Evolutionary conservation across 1,140 invertebrate genomes (phyloP).

Genomic region (Helicoverpa armigera): DNA sequence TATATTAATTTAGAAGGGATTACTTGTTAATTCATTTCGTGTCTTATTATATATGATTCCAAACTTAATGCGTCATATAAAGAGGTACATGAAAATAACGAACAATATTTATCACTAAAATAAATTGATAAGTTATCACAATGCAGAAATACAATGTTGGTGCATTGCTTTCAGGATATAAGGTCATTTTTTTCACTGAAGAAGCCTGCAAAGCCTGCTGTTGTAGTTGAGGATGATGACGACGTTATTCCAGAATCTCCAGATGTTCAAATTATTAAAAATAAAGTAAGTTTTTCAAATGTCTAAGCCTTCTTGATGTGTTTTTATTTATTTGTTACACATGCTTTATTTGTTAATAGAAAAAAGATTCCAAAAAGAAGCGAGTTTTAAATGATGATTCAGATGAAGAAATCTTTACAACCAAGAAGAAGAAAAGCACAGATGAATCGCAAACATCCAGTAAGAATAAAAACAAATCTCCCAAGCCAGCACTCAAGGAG

Average conservation of each 20-base stretch:
- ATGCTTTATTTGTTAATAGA: constrained; percentile 58
- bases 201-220: constrained; percentile 59
- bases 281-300: constrained; percentile 64
- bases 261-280: constrained; percentile 65
- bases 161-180: constrained; percentile 81
- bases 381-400: constrained; percentile 74
- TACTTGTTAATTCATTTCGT: too few species aligned
- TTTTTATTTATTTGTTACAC: neutral
- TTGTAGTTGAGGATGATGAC: constrained; percentile 71
- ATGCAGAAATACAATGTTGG: neutral
- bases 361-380: constrained; percentile 73
- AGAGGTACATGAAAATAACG: neutral
- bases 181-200: constrained; percentile 83
- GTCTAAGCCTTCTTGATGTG: constrained; percentile 2
- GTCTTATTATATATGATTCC: too few species aligned
- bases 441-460: constrained; percentile 40
- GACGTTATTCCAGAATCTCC: constrained; percentile 82
- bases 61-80: too few species aligned
- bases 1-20: too few species aligned
- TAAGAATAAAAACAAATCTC: constrained; percentile 60
- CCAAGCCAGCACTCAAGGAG: constrained; percentile 72
- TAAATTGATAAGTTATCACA: neutral
- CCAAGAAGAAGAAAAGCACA: constrained; percentile 66
- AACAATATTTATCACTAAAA: neutral
- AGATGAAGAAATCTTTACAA: constrained; percentile 76